A percentile compares a stretch with the other conserved stretches of the same genome.
Conservation (phyloP, 1,140 invertebrate species). For the Teleogryllus occipitalis region DNA sequence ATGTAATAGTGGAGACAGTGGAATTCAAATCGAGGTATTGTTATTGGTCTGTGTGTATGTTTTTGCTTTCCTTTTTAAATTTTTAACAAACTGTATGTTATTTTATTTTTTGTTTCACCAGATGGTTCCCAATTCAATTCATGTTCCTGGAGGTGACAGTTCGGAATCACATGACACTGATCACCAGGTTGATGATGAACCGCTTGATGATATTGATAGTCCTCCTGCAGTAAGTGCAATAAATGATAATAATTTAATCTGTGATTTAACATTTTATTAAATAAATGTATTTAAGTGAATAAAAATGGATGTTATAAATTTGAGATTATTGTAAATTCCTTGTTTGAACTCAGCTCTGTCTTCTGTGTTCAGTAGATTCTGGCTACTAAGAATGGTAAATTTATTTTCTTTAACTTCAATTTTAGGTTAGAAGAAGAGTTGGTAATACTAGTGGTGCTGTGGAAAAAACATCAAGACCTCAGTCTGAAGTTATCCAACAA, state of each 20-base stretch:
- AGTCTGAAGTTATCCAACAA: conserved; percentile 52
- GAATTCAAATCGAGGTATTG: conserved; percentile 59
- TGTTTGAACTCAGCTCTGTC: not conserved
- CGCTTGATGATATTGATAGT: conserved; percentile 46
- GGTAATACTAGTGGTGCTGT: not conserved
- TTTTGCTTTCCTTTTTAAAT: not conserved
- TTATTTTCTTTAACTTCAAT: not conserved
- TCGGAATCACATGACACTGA: conserved; percentile 54
- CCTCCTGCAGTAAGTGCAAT: conserved; percentile 40
- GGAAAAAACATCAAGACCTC: conserved; percentile 39
- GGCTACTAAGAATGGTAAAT: not conserved
- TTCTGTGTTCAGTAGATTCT: no score
- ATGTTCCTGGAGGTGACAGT: conserved; percentile 43
- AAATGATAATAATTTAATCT: not conserved
- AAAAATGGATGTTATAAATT: not conserved
- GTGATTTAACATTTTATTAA: not conserved
- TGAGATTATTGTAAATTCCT: not conserved
- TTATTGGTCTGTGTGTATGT: not conserved
- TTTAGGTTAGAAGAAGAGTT: conserved; percentile 28
- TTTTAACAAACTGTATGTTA: not conserved
- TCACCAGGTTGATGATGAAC: conserved; percentile 34
- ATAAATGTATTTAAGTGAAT: not conserved
- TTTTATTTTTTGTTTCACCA: conserved; percentile 30
- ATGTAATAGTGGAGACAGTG: conserved; percentile 67
- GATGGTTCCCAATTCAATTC: conserved; percentile 44